Percentiles rank a stretch among this genome's conserved stretches.
Evolutionary conservation across 1,140 invertebrate species (phyloP).

Genomic region (Brachionus angularis): DNA sequence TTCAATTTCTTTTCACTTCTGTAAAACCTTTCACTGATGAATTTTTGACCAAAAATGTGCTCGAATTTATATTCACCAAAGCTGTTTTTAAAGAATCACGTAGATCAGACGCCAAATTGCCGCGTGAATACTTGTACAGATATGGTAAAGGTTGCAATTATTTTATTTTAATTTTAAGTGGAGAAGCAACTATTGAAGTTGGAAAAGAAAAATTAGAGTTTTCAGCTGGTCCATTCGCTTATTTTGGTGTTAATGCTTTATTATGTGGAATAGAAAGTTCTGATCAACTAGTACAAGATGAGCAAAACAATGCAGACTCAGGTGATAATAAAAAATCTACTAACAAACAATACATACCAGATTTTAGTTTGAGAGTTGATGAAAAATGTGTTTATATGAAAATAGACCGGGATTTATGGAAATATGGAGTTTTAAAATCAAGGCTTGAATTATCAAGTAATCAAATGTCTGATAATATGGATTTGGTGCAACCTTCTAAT

Average conservation of each 20-base stretch:
- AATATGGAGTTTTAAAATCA: constrained; percentile 41
- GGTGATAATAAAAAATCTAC: neutral
- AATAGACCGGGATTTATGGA: constrained; percentile 32
- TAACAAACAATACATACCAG: constrained; percentile 26
- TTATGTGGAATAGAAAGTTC: constrained; percentile 2
- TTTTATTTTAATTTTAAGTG: constrained; percentile 37
- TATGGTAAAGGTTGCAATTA: constrained; percentile 34
- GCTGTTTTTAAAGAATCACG: constrained; percentile 37
- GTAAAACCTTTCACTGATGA: constrained; percentile 42
- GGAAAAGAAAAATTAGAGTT: constrained; percentile 41
- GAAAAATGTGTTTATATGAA: constrained; percentile 34
- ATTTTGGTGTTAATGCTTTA: constrained; percentile 43
- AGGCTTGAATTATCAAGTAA: constrained; percentile 10
- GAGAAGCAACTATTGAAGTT: constrained; percentile 34
- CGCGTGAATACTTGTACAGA: constrained; percentile 31
- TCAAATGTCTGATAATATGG: constrained; percentile 24
- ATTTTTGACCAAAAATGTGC: constrained; percentile 39
- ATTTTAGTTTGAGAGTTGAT: constrained; percentile 40
- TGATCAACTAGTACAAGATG: neutral
- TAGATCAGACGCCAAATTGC: constrained; percentile 18
- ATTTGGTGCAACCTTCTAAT: neutral
- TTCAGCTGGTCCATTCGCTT: constrained; percentile 39
- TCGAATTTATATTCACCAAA: constrained; percentile 30
- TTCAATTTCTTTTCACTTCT: constrained; percentile 35
- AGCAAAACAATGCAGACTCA: neutral